Conservation (phyloP, 2,797 vertebrate genomes). For the Propithecus perrieri region DNA sequence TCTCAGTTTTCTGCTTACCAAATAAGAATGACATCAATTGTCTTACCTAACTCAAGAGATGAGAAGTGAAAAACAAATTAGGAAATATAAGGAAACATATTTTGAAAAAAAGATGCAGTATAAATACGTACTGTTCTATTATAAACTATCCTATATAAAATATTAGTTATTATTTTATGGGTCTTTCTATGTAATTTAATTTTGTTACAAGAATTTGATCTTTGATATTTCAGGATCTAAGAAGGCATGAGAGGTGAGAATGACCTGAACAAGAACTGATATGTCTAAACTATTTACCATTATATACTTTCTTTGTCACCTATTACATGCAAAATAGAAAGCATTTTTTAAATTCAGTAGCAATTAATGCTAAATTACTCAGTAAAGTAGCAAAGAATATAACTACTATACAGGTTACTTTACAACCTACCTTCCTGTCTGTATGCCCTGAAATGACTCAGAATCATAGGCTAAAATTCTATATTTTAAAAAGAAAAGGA, state of each 20-base stretch:
- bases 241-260: not conserved
- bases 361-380: constrained; percentile 31
- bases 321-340: not conserved
- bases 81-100: not conserved
- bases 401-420: constrained; percentile 24
- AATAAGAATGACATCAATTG: not conserved
- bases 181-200: constrained; percentile 3
- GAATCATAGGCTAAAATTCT: constrained; percentile 62
- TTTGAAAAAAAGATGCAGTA: not conserved
- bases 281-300: not conserved
- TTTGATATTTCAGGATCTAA: not conserved
- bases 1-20: not conserved
- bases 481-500: constrained; percentile 26
- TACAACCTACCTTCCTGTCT: constrained; percentile 39
- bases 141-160: constrained; percentile 2
- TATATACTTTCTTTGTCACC: not conserved
- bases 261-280: constrained; percentile 1
- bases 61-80: constrained; percentile 4
- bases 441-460: constrained; percentile 59
- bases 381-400: not conserved
- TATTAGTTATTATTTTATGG: not conserved
- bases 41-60: not conserved
- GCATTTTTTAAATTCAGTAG: constrained; percentile 16
- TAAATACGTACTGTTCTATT: not conserved
- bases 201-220: not conserved